Conservation (phyloP, 2,797 vertebrate species). For the Trachops cirrhosus region DNA sequence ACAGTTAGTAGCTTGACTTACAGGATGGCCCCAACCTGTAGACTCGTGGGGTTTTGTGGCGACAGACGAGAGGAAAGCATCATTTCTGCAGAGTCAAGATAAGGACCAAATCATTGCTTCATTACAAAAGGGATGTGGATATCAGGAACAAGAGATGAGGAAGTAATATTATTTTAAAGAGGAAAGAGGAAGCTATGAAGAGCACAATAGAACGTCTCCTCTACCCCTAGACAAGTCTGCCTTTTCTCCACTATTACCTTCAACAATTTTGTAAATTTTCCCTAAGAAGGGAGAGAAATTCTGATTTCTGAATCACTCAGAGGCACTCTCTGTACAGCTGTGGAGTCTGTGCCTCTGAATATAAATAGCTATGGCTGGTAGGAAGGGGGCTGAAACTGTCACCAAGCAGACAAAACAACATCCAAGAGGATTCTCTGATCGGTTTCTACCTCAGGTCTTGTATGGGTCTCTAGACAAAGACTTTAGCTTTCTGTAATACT, state of each 20-base stretch:
- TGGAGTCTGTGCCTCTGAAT: constrained; percentile 42
- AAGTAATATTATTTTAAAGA: background rate
- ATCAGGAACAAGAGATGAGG: background rate
- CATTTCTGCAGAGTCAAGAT: background rate
- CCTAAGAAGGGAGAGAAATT: constrained; percentile 33
- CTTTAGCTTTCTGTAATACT: background rate
- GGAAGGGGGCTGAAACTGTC: constrained; percentile 6
- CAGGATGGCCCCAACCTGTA: background rate
- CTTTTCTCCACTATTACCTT: background rate
- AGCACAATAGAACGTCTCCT: background rate
- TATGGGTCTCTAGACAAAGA: background rate
- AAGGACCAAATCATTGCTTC: background rate
- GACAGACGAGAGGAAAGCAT: background rate
- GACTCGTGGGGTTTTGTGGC: background rate
- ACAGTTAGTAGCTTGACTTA: background rate
- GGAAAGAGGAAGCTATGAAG: background rate
- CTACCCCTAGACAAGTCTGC: too few relatives aligned
- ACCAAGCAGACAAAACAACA: constrained; percentile 25
- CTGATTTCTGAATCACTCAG: constrained; percentile 37
- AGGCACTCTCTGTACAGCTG: constrained; percentile 60
- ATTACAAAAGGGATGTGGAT: background rate
- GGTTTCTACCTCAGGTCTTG: background rate
- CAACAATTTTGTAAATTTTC: constrained; percentile 23
- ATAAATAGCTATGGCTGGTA: constrained; percentile 50
- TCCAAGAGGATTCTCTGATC: background rate